Conservation (phyloP, 2,113 vertebrate species). For the Nothobranchius kuhntae region DNA sequence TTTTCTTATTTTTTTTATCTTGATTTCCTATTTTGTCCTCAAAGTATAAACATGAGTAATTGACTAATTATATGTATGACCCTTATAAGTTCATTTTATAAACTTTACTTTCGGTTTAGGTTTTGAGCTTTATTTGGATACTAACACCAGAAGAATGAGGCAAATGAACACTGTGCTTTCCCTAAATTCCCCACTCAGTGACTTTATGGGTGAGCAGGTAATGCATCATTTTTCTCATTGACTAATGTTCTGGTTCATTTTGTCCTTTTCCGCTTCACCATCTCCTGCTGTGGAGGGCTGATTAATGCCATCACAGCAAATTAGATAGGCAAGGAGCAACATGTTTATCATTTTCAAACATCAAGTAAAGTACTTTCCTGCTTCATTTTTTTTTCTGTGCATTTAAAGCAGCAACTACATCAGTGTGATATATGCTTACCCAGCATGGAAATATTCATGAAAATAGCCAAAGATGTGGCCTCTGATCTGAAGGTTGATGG, state of each 20-base stretch:
- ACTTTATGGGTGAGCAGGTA: constrained; percentile 61
- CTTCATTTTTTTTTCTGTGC: constrained; percentile 42
- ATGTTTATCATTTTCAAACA: constrained; percentile 74
- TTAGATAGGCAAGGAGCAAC: constrained; percentile 72
- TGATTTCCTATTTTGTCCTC: too few species aligned
- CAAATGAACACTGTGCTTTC: constrained; percentile 52
- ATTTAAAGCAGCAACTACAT: constrained; percentile 41
- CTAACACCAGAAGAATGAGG: constrained; percentile 23
- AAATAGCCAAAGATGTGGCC: constrained; percentile 37
- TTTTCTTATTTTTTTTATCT: too few species aligned
- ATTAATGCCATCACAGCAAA: constrained; percentile 77
- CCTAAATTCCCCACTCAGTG: constrained; percentile 59
- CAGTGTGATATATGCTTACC: constrained; percentile 59
- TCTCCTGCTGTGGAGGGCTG: constrained; percentile 67
- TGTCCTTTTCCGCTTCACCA: constrained; percentile 64
- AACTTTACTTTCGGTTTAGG: too few species aligned
- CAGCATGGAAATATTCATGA: constrained; percentile 50
- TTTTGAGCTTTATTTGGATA: constrained; percentile 6
- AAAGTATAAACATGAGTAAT: too few species aligned
- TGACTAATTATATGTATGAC: too few species aligned
- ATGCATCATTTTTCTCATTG: constrained; percentile 73
- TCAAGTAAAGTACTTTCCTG: constrained; percentile 48
- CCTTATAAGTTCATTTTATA: too few species aligned
- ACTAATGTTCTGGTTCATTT: constrained; percentile 73
- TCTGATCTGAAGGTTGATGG: constrained; percentile 53